These are phyloP conservation scores for Aplochiton taeniatus DNA, from an alignment of 2,797 vertebrate genomes.

Conservation along the genomic window DNA sequence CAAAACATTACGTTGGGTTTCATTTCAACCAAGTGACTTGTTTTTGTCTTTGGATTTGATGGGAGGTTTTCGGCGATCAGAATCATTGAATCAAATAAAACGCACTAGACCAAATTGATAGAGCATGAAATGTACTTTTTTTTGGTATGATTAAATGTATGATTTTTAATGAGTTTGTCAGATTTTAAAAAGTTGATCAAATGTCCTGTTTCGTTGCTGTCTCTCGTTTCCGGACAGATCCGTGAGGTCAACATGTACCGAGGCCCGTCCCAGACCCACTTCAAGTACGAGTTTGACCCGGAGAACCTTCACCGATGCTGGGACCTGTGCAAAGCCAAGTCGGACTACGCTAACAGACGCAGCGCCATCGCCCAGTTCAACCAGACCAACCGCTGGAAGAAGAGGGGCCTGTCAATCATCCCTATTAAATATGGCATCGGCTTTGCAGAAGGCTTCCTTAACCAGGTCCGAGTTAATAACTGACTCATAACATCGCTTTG, in stretches of 20 bases:
- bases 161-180: too few species aligned
- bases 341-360: conserved; percentile 67
- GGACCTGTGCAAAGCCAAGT: conserved; percentile 79
- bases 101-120: too few species aligned
- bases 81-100: too few species aligned
- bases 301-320: conserved; percentile 81
- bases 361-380: conserved; percentile 74
- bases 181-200: too few species aligned
- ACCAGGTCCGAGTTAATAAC: conserved; percentile 75
- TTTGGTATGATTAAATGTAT: too few species aligned
- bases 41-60: too few species aligned
- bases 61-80: too few species aligned
- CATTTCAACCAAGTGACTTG: too few species aligned
- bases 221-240: conserved; percentile 68
- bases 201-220: too few species aligned
- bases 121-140: too few species aligned
- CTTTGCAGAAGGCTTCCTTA: conserved; percentile 71
- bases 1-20: too few species aligned
- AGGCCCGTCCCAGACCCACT: conserved; percentile 74
- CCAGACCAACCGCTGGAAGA: conserved; percentile 84
- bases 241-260: conserved; percentile 89
- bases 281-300: conserved; percentile 80
- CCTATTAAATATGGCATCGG: conserved; percentile 87
- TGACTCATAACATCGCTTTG: too few species aligned
- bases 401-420: conserved; percentile 83